Conservation (phyloP, 2,113 vertebrate genomes). For the Heloderma charlesbogerti region DNA sequence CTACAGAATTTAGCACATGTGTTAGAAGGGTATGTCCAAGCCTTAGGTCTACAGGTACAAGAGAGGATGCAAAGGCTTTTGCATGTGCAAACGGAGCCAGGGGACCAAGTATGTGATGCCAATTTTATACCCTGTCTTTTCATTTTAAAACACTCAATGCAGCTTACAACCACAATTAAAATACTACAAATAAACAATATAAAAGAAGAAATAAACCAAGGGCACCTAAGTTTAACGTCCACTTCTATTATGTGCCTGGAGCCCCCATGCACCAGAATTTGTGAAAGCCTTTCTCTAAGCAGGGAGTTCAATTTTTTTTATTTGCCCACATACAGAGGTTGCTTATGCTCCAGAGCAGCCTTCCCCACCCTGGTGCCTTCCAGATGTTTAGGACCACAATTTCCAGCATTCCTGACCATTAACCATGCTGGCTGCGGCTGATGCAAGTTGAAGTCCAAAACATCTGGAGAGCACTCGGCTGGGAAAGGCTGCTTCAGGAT, state of each 20-base stretch:
- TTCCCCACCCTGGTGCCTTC: no score
- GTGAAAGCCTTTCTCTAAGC: neutral
- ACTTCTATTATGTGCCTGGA: neutral
- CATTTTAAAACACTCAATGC: neutral
- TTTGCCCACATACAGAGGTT: neutral
- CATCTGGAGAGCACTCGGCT: no score
- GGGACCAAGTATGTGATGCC: neutral
- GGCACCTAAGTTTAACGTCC: neutral
- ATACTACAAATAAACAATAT: neutral
- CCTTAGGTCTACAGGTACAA: neutral
- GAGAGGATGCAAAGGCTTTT: neutral
- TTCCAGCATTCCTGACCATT: no score
- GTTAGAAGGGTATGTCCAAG: no score
- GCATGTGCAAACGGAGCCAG: neutral
- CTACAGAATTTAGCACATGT: neutral
- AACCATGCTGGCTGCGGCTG: no score
- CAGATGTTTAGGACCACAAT: no score
- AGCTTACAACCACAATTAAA: neutral
- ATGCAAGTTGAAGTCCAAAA: no score
- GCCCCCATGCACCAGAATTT: neutral
- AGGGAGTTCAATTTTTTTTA: neutral
- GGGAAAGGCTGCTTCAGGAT: neutral
- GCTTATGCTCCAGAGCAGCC: neutral
- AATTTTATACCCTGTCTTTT: neutral
- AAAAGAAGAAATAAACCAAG: neutral